Evolutionary conservation across 2,113 vertebrate genomes (phyloP), one percentile per base, ranked within the genome.

Genomic region (Quiscalus mexicanus): DNA sequence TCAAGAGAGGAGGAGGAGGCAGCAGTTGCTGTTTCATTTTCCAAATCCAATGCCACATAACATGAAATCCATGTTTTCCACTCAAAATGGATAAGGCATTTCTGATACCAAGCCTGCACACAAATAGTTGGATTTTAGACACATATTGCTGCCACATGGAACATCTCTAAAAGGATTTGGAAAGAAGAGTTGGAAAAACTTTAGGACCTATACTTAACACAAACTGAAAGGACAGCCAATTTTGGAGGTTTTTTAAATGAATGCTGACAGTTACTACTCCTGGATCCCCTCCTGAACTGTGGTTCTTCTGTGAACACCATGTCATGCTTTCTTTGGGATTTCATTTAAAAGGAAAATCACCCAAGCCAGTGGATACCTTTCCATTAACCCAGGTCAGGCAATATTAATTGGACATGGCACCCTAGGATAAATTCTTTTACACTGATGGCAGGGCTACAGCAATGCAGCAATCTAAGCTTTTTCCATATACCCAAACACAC

Each of bases 11-110:
- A 50, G 37, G 98, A 99, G 76, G 98, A 98, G 92, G 98, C 98
- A 65, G 99, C 98, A 80, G 97, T 97, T 88, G 98, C 98, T 98
- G 98, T 98, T 98, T 98, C 98, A 30, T 98, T 98, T 98, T 98
- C 98, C 90, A 98, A 98, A 98, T 98, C 98, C 97, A 98, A 93
- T 94, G 98, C 98, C 88, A 98, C 97, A 5, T 98, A 98, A 97
- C 98, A 98, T 4, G 3, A 92, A 84, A n/a, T 1, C 18, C 6
- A 6, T 1, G 3, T 82, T 87, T 74, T 28, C 39, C 74, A 50
- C 62, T 71, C 42, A 27, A 59, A 81, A 74, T 8, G 6, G 74
- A 6, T 15, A 25, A 74, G 24, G 69, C 35, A 45, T 67, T 91
- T 87, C 52, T 77, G 81, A 55, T 39, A 42, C 21, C 39, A 88